Conservation (phyloP, 2,113 vertebrate species). For the Malurus melanocephalus region DNA sequence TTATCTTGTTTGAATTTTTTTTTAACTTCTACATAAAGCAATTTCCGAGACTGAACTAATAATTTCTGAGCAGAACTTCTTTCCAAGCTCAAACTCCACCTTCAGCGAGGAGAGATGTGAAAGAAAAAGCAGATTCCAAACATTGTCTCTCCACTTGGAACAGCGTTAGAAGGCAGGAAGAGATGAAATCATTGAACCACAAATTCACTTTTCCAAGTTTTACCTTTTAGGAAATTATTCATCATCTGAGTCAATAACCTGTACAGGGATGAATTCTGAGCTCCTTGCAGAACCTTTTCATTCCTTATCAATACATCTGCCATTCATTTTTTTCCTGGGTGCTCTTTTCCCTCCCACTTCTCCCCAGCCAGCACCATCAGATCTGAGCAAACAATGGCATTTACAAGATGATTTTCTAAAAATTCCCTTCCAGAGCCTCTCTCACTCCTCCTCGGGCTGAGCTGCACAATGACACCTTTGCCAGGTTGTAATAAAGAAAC, state of each 20-base stretch:
- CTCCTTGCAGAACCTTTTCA: neutral
- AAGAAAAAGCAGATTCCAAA: neutral
- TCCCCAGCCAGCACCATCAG: neutral
- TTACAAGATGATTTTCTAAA: neutral
- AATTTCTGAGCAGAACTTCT: neutral
- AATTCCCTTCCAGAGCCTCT: neutral
- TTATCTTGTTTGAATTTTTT: rapidly evolving
- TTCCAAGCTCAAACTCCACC: neutral
- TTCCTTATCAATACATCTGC: constrained; percentile 19
- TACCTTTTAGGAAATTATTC: neutral
- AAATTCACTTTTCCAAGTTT: neutral
- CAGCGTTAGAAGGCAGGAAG: neutral
- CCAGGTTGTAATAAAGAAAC: neutral
- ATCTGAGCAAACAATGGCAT: neutral
- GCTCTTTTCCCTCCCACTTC: neutral
- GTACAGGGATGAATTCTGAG: neutral
- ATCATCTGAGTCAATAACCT: neutral
- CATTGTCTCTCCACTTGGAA: rapidly evolving
- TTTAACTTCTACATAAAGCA: neutral
- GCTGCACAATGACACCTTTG: neutral
- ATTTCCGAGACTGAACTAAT: neutral
- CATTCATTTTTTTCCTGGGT: neutral
- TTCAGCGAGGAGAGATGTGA: neutral
- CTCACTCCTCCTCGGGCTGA: neutral
- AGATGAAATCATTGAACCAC: neutral